Conservation (phyloP, 2,113 vertebrate genomes). For the Megatriorchis doriae region DNA sequence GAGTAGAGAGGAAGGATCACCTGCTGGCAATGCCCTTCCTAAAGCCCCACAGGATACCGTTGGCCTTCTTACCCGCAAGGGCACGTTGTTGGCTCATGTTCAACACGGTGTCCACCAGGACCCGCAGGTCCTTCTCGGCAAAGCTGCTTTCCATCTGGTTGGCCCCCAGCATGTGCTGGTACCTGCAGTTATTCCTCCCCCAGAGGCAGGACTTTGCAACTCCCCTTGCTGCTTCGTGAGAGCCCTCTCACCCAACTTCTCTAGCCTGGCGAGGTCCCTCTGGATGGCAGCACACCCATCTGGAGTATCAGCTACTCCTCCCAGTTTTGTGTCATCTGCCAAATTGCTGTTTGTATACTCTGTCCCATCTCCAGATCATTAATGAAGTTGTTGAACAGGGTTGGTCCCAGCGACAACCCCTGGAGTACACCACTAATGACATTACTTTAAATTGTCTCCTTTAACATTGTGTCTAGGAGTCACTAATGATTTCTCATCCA, state of each 20-base stretch:
- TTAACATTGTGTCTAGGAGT: not conserved
- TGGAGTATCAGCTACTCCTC: not conserved
- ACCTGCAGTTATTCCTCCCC: not conserved
- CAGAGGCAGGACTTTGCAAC: not conserved
- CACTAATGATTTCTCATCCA: not conserved
- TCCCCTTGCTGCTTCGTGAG: not conserved
- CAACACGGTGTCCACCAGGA: not conserved
- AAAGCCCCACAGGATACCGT: not conserved
- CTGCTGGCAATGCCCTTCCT: not conserved
- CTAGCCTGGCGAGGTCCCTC: fast-evolving
- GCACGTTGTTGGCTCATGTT: not conserved
- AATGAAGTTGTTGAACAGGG: not conserved
- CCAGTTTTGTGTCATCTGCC: not conserved
- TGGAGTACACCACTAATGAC: not conserved
- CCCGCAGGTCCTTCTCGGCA: not conserved
- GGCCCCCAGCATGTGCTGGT: not conserved
- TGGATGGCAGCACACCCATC: not conserved
- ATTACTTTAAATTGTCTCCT: not conserved
- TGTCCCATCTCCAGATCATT: not conserved
- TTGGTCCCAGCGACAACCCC: not conserved
- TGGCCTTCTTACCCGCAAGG: not conserved
- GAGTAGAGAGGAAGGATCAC: not conserved
- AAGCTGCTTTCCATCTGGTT: not conserved
- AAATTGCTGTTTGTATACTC: not conserved
- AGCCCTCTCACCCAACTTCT: not conserved